A percentile compares a stretch with the other conserved stretches of the same genome.
phyloP scores from a whole-genome alignment of 2,797 vertebrate genomes.

The Sarcoramphus papa region DNA sequence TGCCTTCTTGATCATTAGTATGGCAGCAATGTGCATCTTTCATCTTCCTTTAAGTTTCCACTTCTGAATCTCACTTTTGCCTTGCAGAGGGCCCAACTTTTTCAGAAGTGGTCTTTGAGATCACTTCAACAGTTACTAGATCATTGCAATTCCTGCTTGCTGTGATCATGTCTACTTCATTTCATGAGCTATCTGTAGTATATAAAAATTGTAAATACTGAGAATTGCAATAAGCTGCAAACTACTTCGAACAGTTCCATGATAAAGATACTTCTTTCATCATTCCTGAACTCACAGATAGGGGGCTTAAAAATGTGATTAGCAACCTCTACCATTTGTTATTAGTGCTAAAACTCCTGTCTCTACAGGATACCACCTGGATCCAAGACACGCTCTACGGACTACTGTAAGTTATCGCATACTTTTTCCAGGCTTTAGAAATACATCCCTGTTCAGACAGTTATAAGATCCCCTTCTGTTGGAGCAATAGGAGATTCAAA shows the following conservation, averaged over 20 bases:
- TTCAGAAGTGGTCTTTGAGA: not conserved
- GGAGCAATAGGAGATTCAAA: not conserved
- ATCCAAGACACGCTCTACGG: not conserved
- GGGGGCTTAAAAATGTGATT: not conserved
- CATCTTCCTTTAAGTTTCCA: not conserved
- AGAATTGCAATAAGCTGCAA: not conserved
- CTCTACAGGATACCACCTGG: not conserved
- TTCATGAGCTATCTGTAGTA: not conserved
- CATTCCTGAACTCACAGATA: not conserved
- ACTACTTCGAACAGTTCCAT: not conserved
- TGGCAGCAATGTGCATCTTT: accelerated
- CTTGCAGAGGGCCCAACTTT: not conserved
- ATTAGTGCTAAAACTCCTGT: not conserved
- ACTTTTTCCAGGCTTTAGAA: not conserved
- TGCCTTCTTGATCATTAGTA: not conserved
- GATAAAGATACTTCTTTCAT: not conserved
- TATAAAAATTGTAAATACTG: not conserved
- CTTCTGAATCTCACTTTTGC: not conserved
- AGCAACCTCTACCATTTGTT: not conserved
- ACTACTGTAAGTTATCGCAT: not conserved
- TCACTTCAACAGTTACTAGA: not conserved
- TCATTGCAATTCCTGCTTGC: not conserved
- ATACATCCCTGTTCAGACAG: not conserved
- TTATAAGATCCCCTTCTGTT: not conserved
- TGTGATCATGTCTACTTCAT: not conserved